A percentile compares a stretch with the other conserved stretches of the same genome.
These are phyloP conservation scores for Bicyclus anynana DNA, from an alignment of 1,140 invertebrate genomes.

Conservation along the genomic window DNA sequence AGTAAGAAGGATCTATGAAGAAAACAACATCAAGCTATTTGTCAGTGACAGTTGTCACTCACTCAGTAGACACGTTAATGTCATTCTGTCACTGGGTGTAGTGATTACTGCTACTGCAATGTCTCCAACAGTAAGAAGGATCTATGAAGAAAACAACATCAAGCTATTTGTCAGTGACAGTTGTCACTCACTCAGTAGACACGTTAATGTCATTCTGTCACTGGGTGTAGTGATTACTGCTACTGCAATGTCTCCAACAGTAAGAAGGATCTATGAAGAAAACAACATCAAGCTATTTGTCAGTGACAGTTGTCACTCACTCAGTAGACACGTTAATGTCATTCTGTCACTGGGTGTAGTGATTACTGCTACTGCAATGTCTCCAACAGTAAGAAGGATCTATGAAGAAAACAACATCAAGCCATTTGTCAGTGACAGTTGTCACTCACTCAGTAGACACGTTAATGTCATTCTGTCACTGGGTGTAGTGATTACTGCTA, in stretches of 20 bases:
- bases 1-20: background rate
- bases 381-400: too few species aligned
- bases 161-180: background rate
- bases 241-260: background rate
- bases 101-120: too few species aligned
- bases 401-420: too few species aligned
- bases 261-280: background rate
- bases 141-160: too few species aligned
- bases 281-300: background rate
- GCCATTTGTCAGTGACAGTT: background rate
- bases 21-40: background rate
- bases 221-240: background rate
- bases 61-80: too few species aligned
- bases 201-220: background rate
- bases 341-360: too few species aligned
- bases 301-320: background rate
- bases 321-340: too few species aligned
- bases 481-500: background rate
- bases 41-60: background rate
- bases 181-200: slow-evolving; percentile 7
- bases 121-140: too few species aligned
- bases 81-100: too few species aligned
- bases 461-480: background rate
- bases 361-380: too few species aligned
- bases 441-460: slow-evolving; percentile 6